A percentile compares a stretch with the other conserved stretches of the same genome.
These are phyloP conservation scores for Ditula angustiorana DNA, from an alignment of 2,888 invertebrate species.

Conservation along the genomic window DNA sequence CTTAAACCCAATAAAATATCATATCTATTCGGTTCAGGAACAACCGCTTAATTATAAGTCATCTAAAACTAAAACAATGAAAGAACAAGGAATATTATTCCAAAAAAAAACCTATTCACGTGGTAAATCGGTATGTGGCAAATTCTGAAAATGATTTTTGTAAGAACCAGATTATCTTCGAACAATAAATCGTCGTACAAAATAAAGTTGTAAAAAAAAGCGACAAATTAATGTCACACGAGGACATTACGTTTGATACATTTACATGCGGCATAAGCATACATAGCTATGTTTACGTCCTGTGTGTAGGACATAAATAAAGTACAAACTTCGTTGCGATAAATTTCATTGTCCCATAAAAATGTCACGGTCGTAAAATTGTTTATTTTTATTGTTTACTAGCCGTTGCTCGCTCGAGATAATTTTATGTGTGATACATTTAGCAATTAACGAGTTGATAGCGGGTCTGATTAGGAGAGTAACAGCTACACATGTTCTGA, in stretches of 20 bases:
- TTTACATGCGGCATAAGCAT: constrained; percentile 27
- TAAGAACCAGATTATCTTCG: neutral
- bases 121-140: neutral
- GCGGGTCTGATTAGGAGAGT: constrained; percentile 1
- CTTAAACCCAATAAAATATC: too few species aligned
- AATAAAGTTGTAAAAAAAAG: constrained; percentile 33
- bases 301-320: constrained; percentile 36
- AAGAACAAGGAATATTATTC: too few species aligned
- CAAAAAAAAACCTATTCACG: too few species aligned
- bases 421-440: constrained; percentile 25
- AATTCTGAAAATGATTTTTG: constrained; percentile 15
- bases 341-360: constrained; percentile 49
- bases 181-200: constrained; percentile 15
- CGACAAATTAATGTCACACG: constrained; percentile 35
- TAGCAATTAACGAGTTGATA: constrained; percentile 23
- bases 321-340: constrained; percentile 44
- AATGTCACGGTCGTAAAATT: constrained; percentile 47
- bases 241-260: constrained; percentile 19
- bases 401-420: constrained; percentile 39
- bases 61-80: too few species aligned
- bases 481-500: neutral
- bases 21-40: too few species aligned
- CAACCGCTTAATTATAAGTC: too few species aligned
- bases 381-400: constrained; percentile 48
- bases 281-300: constrained; percentile 27